Evolutionary conservation across 2,888 invertebrate species (phyloP), one percentile per base, ranked within the genome.

Genomic region (Ceriagrion tenellum): DNA sequence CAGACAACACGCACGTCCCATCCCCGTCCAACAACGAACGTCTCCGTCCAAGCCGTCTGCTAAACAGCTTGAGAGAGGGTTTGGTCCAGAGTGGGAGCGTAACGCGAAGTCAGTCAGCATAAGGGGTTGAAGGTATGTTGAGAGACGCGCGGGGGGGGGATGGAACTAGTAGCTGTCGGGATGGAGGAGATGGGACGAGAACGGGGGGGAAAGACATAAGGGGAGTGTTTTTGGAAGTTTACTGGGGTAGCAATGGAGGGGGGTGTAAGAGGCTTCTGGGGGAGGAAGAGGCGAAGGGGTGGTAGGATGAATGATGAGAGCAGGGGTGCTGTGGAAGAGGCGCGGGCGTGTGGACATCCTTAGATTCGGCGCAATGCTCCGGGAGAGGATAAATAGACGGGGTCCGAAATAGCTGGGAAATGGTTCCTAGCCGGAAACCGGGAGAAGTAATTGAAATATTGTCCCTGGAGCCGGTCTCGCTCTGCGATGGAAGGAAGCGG

Each of bases 81-180:
- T 93, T 63, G 93, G 93, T 93, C 93, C 93, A 93, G 93, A 93
- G 2, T 20, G 59, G 59, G 59, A 20, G 40, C 47, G 89, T 56
- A 93, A 40, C 69, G 93, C 93, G n/a, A 93, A 93, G 93, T 93
- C 93, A 93, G 93, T 93, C 93, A 93, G 69, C 47, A 91, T 91
- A 91, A 91, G 93, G 93, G 93, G 69, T 93, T 93, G 69, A 47
- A 47, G 93, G 93, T 69, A 63, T 47, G 93, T 93, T 93, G 93
- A 93, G 69, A 93, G 93, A 93, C 47, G 69, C 59, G 40, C 63
- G 93, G 74, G 69, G 69, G 55, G 40, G 23, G 0, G 69, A 69
- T 47, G 69, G 63, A 12, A 4, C 16, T 18, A 26, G 35, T 81
- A n/a, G 35, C 26, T 59, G 16, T 20, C 8, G 23, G 69, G 26